Percentiles rank a stretch among this genome's conserved stretches.
These are phyloP conservation scores for Heterodera carotae DNA, from an alignment of 1,140 invertebrate genomes.

Conservation along the genomic window DNA sequence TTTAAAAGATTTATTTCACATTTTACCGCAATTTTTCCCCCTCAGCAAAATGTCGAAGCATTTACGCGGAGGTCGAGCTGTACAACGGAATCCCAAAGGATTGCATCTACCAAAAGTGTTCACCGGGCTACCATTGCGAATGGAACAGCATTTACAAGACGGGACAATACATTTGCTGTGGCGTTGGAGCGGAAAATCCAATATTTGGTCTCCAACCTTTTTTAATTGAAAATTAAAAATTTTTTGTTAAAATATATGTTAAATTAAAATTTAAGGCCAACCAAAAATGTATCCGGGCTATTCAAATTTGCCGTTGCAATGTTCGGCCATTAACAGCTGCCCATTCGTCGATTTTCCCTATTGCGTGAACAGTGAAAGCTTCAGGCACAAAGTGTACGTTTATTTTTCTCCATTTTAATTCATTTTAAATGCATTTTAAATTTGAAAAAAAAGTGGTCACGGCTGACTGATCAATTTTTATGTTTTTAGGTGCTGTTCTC, in stretches of 20 bases:
- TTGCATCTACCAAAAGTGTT: constrained; percentile 48
- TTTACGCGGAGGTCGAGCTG: constrained; percentile 42
- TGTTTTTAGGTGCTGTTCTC: constrained; percentile 32
- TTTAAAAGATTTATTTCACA: not conserved
- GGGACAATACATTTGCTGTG: constrained; percentile 54
- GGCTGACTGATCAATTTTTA: too few relatives aligned
- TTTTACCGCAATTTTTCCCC: constrained; percentile 2
- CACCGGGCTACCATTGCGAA: constrained; percentile 49
- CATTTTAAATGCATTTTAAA: not conserved
- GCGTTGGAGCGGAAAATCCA: constrained; percentile 31
- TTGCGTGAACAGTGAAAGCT: constrained; percentile 52
- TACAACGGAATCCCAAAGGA: constrained; percentile 43
- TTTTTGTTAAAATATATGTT: too few relatives aligned
- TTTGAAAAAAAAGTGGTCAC: not conserved
- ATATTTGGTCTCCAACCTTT: too few relatives aligned
- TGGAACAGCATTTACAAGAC: constrained; percentile 48
- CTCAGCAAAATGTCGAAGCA: constrained; percentile 49
- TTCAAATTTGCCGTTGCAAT: constrained; percentile 51
- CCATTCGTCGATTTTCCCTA: constrained; percentile 53
- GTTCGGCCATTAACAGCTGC: constrained; percentile 52
- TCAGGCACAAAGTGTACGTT: constrained; percentile 47
- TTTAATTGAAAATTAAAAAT: too few relatives aligned
- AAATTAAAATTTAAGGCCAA: constrained; percentile 26
- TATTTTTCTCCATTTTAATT: not conserved
- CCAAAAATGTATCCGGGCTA: constrained; percentile 53